Evolutionary conservation across 2,113 vertebrate genomes (phyloP).

Genomic region (Petroica traversi): DNA sequence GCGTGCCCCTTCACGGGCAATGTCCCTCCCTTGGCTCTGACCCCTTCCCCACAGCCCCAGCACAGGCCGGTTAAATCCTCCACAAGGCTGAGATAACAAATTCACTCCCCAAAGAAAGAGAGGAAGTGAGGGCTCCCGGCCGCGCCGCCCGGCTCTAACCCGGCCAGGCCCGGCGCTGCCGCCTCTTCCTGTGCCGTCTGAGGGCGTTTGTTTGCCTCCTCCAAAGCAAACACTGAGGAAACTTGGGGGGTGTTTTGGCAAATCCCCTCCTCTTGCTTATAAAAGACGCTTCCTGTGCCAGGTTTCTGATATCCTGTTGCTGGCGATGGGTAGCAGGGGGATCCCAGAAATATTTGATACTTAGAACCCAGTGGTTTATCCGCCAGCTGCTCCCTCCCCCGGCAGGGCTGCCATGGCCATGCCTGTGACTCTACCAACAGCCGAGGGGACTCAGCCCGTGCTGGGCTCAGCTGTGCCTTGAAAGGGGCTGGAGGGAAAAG

Average conservation of each 20-base stretch:
- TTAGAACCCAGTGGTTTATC: not conserved
- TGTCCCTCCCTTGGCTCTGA: accelerated
- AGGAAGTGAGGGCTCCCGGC: not conserved
- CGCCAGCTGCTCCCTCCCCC: not conserved
- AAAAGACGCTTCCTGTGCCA: conserved; percentile 8
- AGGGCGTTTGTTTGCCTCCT: not conserved
- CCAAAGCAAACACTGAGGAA: not conserved
- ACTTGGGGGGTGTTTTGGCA: not conserved
- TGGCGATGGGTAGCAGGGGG: not conserved
- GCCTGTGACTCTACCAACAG: accelerated
- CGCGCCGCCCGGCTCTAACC: accelerated
- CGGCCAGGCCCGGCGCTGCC: not conserved
- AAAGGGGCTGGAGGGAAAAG: not conserved
- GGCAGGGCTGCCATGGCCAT: not conserved
- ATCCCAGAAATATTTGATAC: not conserved
- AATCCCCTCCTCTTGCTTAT: not conserved
- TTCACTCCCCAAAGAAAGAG: not conserved
- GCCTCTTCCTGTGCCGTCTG: not conserved
- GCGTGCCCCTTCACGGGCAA: not conserved
- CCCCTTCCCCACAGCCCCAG: not conserved
- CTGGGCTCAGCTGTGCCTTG: not conserved
- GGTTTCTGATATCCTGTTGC: not conserved
- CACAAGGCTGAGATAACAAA: not conserved
- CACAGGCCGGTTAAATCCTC: not conserved
- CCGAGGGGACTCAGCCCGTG: not conserved